Conservation (phyloP, 2,888 invertebrate genomes). For the Noctua janthina region DNA sequence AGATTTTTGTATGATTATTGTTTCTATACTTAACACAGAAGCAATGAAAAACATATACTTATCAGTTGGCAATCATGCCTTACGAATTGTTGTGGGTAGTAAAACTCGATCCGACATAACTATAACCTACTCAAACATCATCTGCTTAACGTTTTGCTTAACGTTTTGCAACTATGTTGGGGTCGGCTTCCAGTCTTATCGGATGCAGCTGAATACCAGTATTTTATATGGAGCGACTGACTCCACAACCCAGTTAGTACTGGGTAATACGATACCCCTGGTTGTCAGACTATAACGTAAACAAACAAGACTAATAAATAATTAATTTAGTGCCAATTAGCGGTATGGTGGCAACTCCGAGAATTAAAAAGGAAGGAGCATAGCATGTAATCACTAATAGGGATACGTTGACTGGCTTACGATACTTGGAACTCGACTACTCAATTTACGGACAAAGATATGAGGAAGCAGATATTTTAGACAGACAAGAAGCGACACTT, state of each 20-base stretch:
- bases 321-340: slow-evolving; percentile 17
- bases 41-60: slow-evolving; percentile 9
- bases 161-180: no score
- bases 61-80: slow-evolving; percentile 32
- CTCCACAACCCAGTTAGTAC: not conserved
- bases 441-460: slow-evolving; percentile 46
- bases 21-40: not conserved
- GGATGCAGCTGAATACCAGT: not conserved
- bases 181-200: not conserved
- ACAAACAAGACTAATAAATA: slow-evolving; percentile 6
- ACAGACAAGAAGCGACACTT: slow-evolving; percentile 10
- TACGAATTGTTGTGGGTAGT: slow-evolving; percentile 33
- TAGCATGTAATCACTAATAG: slow-evolving; percentile 40
- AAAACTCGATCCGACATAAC: slow-evolving; percentile 13
- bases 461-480: slow-evolving; percentile 28
- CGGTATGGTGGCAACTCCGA: not conserved
- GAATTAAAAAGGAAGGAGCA: slow-evolving; percentile 41
- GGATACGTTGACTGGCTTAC: slow-evolving; percentile 45
- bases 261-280: not conserved
- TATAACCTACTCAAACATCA: not conserved
- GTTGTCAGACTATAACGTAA: not conserved
- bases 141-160: not conserved
- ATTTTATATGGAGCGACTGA: not conserved
- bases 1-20: not conserved
- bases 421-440: slow-evolving; percentile 24